Base-by-base conservation (phyloP, 1,140 invertebrate species). In the Apis laboriosa region DNA sequence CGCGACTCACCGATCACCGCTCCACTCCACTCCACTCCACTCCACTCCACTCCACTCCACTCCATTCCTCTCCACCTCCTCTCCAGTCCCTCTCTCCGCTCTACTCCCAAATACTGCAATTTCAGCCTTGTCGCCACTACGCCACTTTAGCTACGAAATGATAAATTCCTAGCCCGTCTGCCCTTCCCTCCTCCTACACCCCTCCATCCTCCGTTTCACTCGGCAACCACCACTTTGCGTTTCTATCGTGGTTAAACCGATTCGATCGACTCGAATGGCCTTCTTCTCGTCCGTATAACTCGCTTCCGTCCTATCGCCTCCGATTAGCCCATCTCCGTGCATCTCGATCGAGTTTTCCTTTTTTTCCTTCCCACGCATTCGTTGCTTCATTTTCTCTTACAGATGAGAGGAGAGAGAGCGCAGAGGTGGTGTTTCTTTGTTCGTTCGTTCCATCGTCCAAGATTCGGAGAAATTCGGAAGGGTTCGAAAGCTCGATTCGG, bases 91-190 rank as follows among this genome's bases (percentile, higher is more conserved):
- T 86, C 82, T 86, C 89, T 83, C 87, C 89, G 90, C 88, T 91
- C 86, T 81, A 90, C 89, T 88, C 82, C 86, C 86, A 88, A 91
- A 91, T 91, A 90, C 90, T 90, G 90, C 90, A 90, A 90, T 91
- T 90, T 91, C 90, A 91, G 89, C 87, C 87, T 90, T 88, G 89
- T 91, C 88, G 89, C 82, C 82, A 84, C 84, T 88, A 87, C 84
- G 85, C 86, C 84, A 90, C 90, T 90, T 90, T 86, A 89, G 88
- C 90, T 84, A 86, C 84, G 86, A 91, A 91, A 91, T 91, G 90
- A 91, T 91, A 90, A 91, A 90, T 91, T 91, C 88, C 88, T 84
- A 67, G 80, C 83, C 78, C 75, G 77, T 81, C 64, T 72, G 77
- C 70, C 70, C 43, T 56, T 74, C 79, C 53, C 64, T 61, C 17